These are phyloP conservation scores for Vicugna pacos DNA, from an alignment of 2,113 vertebrate genomes.

Conservation along the genomic window DNA sequence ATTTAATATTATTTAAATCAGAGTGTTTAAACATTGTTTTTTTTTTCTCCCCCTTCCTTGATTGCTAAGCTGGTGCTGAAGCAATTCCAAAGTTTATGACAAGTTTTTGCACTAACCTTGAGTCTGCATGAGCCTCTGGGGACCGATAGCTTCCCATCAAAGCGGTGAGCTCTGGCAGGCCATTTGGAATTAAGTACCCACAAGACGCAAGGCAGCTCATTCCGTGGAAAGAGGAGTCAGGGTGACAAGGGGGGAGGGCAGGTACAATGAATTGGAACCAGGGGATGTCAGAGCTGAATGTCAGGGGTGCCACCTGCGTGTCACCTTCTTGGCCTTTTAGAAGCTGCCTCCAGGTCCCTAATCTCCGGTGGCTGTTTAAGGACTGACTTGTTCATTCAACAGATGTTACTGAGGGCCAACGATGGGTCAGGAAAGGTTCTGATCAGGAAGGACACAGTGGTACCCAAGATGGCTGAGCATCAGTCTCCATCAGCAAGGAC, in stretches of 20 bases:
- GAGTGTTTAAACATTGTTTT: neutral
- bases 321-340: too few relatives aligned
- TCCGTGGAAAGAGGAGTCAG: neutral
- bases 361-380: neutral
- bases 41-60: neutral
- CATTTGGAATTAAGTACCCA: neutral
- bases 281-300: neutral
- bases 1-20: constrained; percentile 43
- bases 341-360: too few relatives aligned
- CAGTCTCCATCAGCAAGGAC: neutral
- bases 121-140: neutral
- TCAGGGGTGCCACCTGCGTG: too few relatives aligned
- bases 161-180: rapidly evolving
- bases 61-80: neutral
- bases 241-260: rapidly evolving
- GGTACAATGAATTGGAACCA: too few relatives aligned
- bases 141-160: neutral
- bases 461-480: rapidly evolving
- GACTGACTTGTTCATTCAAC: neutral
- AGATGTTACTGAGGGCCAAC: neutral
- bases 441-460: too few relatives aligned
- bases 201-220: neutral
- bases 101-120: neutral
- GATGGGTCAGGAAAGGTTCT: neutral
- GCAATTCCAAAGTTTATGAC: neutral